Conservation (phyloP, 2,113 vertebrate species). For the Poeciliopsis prolifica region DNA sequence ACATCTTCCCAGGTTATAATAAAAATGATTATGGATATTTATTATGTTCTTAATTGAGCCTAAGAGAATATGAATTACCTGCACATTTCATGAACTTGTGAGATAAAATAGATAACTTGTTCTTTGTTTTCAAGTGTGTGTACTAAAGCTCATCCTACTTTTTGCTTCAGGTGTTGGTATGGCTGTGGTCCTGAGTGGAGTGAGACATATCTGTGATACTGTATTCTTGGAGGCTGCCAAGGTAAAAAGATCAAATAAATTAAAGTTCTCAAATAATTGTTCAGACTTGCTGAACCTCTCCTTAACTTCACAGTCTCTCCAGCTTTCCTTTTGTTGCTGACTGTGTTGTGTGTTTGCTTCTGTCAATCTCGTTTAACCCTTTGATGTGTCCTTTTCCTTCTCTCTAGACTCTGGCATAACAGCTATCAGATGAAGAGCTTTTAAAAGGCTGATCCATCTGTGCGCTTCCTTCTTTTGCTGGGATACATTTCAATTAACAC, state of each 20-base stretch:
- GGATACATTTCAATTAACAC: conserved; percentile 4
- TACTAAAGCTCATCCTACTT: background rate
- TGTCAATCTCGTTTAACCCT: conserved; percentile 36
- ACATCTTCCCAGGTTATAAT: conserved; percentile 94
- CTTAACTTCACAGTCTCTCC: background rate
- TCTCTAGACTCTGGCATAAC: conserved; percentile 52
- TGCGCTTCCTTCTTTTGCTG: conserved; percentile 26
- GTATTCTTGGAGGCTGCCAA: conserved; percentile 97
- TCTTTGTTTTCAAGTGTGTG: too few species aligned
- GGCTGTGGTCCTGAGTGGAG: conserved; percentile 93
- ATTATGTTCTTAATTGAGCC: background rate
- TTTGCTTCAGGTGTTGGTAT: conserved; percentile 88
- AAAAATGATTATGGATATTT: background rate
- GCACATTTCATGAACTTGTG: background rate
- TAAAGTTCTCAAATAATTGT: background rate
- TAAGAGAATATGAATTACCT: background rate
- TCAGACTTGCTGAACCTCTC: background rate
- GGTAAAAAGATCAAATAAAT: conserved; percentile 73
- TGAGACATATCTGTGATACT: conserved; percentile 92
- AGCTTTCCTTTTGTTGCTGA: conserved; percentile 7
- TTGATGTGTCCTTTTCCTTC: conserved; percentile 42
- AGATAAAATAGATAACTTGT: too few species aligned
- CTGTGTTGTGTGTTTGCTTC: conserved; percentile 7
- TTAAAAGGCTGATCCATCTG: conserved; percentile 39
- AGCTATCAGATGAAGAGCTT: conserved; percentile 49